Evolutionary conservation across 53 echinoderm and acorn worm species (phyloP).

Genomic region (Crossaster papposus): DNA sequence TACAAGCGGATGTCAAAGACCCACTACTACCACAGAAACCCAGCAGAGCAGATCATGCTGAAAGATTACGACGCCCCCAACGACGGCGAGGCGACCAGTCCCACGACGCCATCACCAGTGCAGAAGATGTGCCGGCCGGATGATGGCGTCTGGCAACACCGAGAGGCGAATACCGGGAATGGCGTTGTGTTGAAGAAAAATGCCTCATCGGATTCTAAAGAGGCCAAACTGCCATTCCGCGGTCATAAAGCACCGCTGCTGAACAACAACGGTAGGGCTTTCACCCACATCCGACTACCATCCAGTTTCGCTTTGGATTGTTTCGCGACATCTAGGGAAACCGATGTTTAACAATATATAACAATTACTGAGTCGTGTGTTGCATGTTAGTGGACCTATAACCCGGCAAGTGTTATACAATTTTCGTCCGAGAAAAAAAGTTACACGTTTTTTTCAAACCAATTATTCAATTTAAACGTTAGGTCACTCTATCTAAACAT

Average conservation of each 20-base stretch:
- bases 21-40: constrained; percentile 61
- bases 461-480: no score
- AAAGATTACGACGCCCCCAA: constrained; percentile 61
- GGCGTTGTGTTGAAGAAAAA: not conserved
- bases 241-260: constrained; percentile 24
- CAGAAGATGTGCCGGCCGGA: not conserved
- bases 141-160: constrained; percentile 38
- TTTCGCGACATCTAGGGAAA: constrained; percentile 37
- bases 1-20: constrained; percentile 39
- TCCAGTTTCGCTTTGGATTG: constrained; percentile 15
- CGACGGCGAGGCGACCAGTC: not conserved
- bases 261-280: constrained; percentile 18
- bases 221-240: not conserved
- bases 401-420: no score
- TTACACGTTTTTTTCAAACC: no score
- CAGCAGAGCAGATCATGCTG: constrained; percentile 62
- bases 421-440: no score
- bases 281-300: not conserved
- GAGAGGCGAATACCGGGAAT: constrained; percentile 10
- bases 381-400: no score
- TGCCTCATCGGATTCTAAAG: not conserved
- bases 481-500: no score
- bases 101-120: not conserved
- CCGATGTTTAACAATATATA: constrained; percentile 17
- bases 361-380: no score